Evolutionary conservation across 2,888 invertebrate species (phyloP), one percentile per base, ranked within the genome.

Genomic region (Acrobasis suavella): DNA sequence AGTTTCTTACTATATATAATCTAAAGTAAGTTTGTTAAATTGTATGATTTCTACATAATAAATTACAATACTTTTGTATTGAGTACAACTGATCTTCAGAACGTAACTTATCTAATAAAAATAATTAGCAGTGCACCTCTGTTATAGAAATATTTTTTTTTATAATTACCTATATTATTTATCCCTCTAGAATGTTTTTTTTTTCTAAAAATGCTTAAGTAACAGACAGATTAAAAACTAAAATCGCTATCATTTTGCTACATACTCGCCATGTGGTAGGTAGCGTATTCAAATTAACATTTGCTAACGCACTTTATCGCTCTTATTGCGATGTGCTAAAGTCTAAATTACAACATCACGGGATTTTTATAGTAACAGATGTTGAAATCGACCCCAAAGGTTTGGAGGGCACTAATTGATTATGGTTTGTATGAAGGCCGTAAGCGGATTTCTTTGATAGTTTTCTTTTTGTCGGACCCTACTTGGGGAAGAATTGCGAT

Each of bases 371-470:
- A 73, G 82, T 76, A 84, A 86, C 90, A 90, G 89, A 89, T 90
- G 89, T 86, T 77, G 80, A 82, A 86, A 84, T 84, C 85, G 82
- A 82, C 81, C 81, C 81, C 78, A 82, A 80, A 80, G 78, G 82
- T 83, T 85, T 82, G 85, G 83, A 83, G 85, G 83, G 85, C 82
- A 84, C 88, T 89, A 88, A 86, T 83, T 88, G 88, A 89, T 90
- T 90, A 87, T 82, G 80, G 72, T 67, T 83, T 82, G 84, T 86
- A 78, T 76, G 71, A 71, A 70, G 80, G 77, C 80, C 81, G 74
- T 86, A 89, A 89, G 90, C 84, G 85, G 89, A 89, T 89, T 89
- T 83, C 80, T 87, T 83, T 86, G 87, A 87, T 89, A 86, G 84
- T 83, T 86, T 86, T 82, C 76, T 77, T 76, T 77, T 76, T 63